Percentiles rank a stretch among this genome's conserved stretches.
These are phyloP conservation scores for Bos taurus DNA, from an alignment of 2,113 vertebrate genomes.

Conservation along the genomic window DNA sequence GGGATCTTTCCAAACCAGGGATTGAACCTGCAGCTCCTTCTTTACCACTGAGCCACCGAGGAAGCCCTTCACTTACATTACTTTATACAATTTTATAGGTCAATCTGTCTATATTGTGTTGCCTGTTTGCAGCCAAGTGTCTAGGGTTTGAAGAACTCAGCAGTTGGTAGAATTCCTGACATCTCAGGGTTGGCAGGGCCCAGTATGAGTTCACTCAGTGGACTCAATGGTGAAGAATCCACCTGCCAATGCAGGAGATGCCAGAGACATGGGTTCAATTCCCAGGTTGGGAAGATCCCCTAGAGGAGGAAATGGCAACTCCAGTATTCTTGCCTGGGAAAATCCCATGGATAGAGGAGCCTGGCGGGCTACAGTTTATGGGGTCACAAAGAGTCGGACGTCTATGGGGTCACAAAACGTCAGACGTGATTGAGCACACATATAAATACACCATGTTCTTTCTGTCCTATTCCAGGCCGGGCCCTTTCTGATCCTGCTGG, in stretches of 20 bases:
- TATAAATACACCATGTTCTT: not conserved
- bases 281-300: not conserved
- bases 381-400: not conserved
- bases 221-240: not conserved
- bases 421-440: fast-evolving
- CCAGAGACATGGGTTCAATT: not conserved
- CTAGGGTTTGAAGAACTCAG: not conserved
- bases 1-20: not conserved
- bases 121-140: not conserved
- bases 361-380: not conserved
- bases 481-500: not conserved
- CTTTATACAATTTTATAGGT: not conserved
- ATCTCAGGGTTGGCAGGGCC: not conserved
- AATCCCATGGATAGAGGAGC: not conserved
- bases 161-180: not conserved
- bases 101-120: too few relatives aligned
- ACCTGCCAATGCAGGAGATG: not conserved
- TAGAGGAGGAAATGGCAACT: not conserved
- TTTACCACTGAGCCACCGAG: not conserved
- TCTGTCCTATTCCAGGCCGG: not conserved
- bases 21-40: not conserved
- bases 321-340: not conserved
- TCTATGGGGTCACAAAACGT: not conserved
- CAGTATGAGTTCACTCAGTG: not conserved
- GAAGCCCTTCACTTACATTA: not conserved